phyloP scores from a whole-genome alignment of 1,140 invertebrate species.

The Drosophila cardini region DNA sequence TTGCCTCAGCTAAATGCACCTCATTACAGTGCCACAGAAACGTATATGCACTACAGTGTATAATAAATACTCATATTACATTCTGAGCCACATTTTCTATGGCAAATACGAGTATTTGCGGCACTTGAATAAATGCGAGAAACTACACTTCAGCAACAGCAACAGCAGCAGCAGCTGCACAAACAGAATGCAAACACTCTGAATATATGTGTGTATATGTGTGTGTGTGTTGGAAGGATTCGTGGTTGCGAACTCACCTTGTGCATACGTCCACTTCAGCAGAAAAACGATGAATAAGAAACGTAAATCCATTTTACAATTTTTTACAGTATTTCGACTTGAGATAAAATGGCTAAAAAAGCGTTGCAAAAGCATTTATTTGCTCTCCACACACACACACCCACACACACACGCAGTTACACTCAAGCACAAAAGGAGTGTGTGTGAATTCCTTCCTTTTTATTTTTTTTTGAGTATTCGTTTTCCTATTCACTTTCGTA shows the following conservation, averaged over 20 bases:
- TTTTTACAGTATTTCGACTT: constrained; percentile 79
- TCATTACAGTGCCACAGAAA: constrained; percentile 65
- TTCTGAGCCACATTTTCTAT: constrained; percentile 71
- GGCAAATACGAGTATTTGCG: constrained; percentile 62
- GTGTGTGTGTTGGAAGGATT: constrained; percentile 5
- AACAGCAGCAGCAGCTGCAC: constrained; percentile 59
- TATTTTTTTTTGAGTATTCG: constrained; percentile 17
- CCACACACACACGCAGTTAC: constrained; percentile 31
- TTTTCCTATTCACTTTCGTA: constrained; percentile 8
- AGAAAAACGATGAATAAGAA: constrained; percentile 84
- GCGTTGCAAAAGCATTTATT: constrained; percentile 78
- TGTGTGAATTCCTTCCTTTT: constrained; percentile 12
- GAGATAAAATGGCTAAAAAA: constrained; percentile 83
- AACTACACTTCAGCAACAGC: too few relatives aligned
- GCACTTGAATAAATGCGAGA: neutral
- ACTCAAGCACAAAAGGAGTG: constrained; percentile 31
- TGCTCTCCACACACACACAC: constrained; percentile 53
- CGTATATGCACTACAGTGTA: constrained; percentile 28
- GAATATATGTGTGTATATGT: too few relatives aligned
- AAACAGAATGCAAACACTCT: constrained; percentile 60
- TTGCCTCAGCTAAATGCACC: constrained; percentile 70
- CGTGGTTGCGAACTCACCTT: constrained; percentile 68
- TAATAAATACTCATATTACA: constrained; percentile 46
- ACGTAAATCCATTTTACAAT: constrained; percentile 83
- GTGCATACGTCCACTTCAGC: constrained; percentile 83